Base-by-base conservation (phyloP, 1,140 invertebrate genomes). In the Linepithema humile region DNA sequence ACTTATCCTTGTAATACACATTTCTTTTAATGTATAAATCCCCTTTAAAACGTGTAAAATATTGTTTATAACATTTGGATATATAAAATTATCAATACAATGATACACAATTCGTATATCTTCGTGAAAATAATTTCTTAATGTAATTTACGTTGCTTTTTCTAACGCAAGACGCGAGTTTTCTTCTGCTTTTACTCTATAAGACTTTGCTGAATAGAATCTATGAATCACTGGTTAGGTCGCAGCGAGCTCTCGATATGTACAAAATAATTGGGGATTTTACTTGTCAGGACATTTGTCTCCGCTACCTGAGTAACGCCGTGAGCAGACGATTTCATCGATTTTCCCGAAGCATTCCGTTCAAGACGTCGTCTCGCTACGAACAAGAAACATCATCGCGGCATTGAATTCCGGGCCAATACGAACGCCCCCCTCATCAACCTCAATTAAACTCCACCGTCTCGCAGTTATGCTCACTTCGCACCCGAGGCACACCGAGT, bases 361-460 rank as follows among this genome's bases (percentile, higher is more conserved):
- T 86, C 88, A 91, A 89, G 86, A 88, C 83, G 72, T 87, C 82
- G 90, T 91, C 90, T 91, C 89, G 85, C 85, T 78, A 67, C 87
- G 84, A 90, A 89, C 89, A 90, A 92, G 91, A 93, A 91, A 92
- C 93, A 93, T 93, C 91, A 92, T 94, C 88, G 84, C 91, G 92
- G 91, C 93, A 94, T 93, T 94, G 94, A 94, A 94, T 94, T 94
- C 93, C 92, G 92, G 92, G 92, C 94, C 94, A 94, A 94, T 94
- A 93, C 93, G 93, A 92, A 87, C 91, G 94, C 92, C 93, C 93
- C 94, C 93, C 93, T 94, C 93, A 94, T 94, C 93, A 94, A 94
- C 94, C 93, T 94, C 94, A 94, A 94, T 94, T 94, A 94, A 94
- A 94, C 93, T 94, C 89, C 86, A 92, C 92, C 89, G 92, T 94